Conservation (phyloP, 2,113 vertebrate species). For the Pygoscelis antarcticus region DNA sequence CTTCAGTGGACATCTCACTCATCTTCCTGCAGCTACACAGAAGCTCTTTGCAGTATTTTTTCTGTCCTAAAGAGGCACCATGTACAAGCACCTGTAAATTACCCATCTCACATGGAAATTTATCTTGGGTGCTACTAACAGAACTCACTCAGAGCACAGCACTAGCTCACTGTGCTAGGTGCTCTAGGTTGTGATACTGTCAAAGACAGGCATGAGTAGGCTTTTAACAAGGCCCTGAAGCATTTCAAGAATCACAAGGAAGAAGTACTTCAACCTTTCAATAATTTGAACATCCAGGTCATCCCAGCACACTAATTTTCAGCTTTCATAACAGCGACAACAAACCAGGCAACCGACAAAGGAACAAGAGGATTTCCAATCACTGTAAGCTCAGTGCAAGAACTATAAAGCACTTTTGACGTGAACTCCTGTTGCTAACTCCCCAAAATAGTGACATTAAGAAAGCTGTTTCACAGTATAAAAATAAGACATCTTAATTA, state of each 20-base stretch:
- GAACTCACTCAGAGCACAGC: not conserved
- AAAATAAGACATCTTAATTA: not conserved
- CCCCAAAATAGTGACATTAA: not conserved
- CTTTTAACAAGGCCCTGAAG: not conserved
- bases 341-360: not conserved
- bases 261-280: not conserved
- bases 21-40: not conserved
- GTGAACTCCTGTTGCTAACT: not conserved
- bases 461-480: not conserved
- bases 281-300: not conserved
- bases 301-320: not conserved
- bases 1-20: not conserved
- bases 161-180: not conserved
- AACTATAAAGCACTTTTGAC: not conserved
- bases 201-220: not conserved
- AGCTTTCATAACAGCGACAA: not conserved
- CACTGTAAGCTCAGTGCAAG: rapidly evolving
- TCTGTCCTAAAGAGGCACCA: not conserved
- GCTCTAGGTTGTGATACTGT: not conserved
- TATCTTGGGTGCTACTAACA: not conserved
- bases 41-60: not conserved
- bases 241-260: not conserved
- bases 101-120: not conserved
- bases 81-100: not conserved
- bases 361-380: not conserved